Base-by-base conservation (phyloP, 2,888 invertebrate species). In the Vanessa cardui region DNA sequence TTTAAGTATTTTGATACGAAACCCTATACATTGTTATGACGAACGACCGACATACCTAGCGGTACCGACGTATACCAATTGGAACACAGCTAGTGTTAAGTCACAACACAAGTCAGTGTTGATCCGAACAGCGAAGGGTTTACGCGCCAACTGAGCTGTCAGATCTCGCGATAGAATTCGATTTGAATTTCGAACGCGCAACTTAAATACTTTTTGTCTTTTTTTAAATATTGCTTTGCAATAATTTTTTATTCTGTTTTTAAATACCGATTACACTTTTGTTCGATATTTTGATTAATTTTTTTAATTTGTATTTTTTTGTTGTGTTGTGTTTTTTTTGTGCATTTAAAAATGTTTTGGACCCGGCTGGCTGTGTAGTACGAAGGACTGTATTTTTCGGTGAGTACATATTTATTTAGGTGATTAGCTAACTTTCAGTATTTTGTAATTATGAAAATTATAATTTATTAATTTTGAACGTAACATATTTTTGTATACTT, bases 31-130 rank as follows among this genome's bases (percentile, higher is more conserved):
- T 56, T 56, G 56, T 56, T 56, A 39, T 47, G 47, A 47, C 39
- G 39, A 39, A 12, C 16, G 6, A 12, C 26, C 15, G 26, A n/a
- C 31, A 31, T 31, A 54, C 56, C 4, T 39, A 56, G 33, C 54
- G 54, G 16, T 54, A 54, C 39, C 39, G 26, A 31, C 31, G 7
- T 52, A 52, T 31, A 54, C 54, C 54, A 31, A 54, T 54, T 54
- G 56, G 33, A 33, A 33, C 56, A 56, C 18, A 47, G 16, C n/a
- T 47, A 47, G 47, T 18, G 16, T 18, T 18, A 47, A 47, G n/a
- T 33, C n/a, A 56, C n/a, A n/a, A n/a, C 26, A 46, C 46, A 59
- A 46, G 45, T 66, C 61, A 66, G 66, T 66, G 61, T 66, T 18
- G 21, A 61, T 56, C 61, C 50, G 54, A 61, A 47, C 66, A 46